Conservation (phyloP, 2,113 vertebrate species). For the Xenopus tropicalis region UCB_Xtro_10.0 CM004448.2:19682501-19683000, state of each 20-base stretch:
- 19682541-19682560: too few species aligned
- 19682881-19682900: constrained; percentile 21
- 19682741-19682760: neutral
- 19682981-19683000: constrained; percentile 15
- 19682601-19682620: too few species aligned
- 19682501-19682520: too few species aligned
- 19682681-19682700: too few species aligned
- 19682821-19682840: constrained; percentile 7
- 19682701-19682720: too few species aligned
- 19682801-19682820: neutral
- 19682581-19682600: too few species aligned
- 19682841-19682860: constrained; percentile 1
- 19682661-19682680: too few species aligned
- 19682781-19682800: neutral
- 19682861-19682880: constrained; percentile 25
- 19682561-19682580: too few species aligned
- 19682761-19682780: neutral
- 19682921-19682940: constrained; percentile 30
- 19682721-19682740: too few species aligned
- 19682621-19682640: too few species aligned
- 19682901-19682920: constrained; percentile 26
- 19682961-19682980: constrained; percentile 16
- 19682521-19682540: too few species aligned
- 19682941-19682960: constrained; percentile 34
- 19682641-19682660: too few species aligned